Evolutionary conservation across 2,888 invertebrate genomes (phyloP).

Genomic region (Gastracanthus pulcherrimus): DNA sequence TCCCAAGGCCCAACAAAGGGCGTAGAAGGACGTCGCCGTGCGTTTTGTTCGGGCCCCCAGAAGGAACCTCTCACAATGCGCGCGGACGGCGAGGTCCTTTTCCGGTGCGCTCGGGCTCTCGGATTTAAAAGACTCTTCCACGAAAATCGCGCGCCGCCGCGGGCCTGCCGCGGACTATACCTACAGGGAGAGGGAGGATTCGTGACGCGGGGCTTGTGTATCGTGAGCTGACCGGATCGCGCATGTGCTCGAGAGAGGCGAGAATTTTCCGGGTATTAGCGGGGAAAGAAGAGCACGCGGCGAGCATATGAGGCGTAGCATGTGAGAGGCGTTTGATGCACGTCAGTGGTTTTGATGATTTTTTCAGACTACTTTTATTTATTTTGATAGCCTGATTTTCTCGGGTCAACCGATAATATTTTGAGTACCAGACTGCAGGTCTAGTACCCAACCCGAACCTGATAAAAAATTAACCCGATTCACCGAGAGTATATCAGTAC

Average conservation of each 20-base stretch:
- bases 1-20: background rate
- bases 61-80: background rate
- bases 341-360: background rate
- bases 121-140: slow-evolving; percentile 1
- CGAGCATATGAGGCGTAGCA: background rate
- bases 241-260: too few relatives aligned
- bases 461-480: too few relatives aligned
- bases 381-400: too few relatives aligned
- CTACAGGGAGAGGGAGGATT: too few relatives aligned
- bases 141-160: slow-evolving; percentile 2
- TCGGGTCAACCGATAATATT: too few relatives aligned
- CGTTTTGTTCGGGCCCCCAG: background rate
- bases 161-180: too few relatives aligned
- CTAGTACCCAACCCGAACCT: too few relatives aligned
- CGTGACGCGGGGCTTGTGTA: background rate
- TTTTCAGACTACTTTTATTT: too few relatives aligned
- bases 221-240: background rate
- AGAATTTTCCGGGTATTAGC: background rate
- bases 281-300: slow-evolving; percentile 7
- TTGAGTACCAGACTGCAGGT: too few relatives aligned
- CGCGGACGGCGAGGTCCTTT: background rate
- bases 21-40: slow-evolving; percentile 13
- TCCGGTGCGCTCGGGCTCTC: background rate
- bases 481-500: too few relatives aligned
- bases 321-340: background rate